Evolutionary conservation across 92 coral and sea anemone species (phyloP).

Genomic region (Parazoanthus darwini): DNA sequence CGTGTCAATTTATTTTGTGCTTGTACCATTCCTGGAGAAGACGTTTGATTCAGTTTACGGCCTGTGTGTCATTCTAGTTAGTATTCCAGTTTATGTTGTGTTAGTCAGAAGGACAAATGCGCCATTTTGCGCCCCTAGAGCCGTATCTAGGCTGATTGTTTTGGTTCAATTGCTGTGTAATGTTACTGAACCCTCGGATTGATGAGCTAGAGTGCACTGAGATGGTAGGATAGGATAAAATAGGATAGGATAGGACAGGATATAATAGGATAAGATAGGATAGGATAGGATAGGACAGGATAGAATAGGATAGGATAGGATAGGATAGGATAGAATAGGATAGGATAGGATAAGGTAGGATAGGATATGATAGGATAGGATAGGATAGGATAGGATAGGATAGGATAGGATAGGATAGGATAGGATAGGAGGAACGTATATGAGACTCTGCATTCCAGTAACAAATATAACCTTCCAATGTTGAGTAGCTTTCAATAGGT

Average conservation of each 20-base stretch:
- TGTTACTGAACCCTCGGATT: background rate
- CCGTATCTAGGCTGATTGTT: background rate
- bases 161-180: conserved; percentile 22
- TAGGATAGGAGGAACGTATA: no score
- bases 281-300: no score
- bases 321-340: no score
- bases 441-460: background rate
- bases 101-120: background rate
- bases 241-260: no score
- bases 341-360: no score
- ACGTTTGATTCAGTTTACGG: conserved; percentile 59
- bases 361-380: no score
- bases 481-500: no score
- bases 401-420: no score
- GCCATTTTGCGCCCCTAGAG: background rate
- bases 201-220: background rate
- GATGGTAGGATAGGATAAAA: background rate
- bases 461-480: background rate
- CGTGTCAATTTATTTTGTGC: conserved; percentile 44
- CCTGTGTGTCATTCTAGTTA: conserved; percentile 38
- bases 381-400: no score
- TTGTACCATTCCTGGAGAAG: conserved; percentile 50
- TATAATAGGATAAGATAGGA: no score
- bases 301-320: no score
- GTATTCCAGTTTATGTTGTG: conserved; percentile 59